These are phyloP conservation scores for Linyphia triangularis DNA, from an alignment of 2,888 invertebrate species.

Conservation along the genomic window DNA sequence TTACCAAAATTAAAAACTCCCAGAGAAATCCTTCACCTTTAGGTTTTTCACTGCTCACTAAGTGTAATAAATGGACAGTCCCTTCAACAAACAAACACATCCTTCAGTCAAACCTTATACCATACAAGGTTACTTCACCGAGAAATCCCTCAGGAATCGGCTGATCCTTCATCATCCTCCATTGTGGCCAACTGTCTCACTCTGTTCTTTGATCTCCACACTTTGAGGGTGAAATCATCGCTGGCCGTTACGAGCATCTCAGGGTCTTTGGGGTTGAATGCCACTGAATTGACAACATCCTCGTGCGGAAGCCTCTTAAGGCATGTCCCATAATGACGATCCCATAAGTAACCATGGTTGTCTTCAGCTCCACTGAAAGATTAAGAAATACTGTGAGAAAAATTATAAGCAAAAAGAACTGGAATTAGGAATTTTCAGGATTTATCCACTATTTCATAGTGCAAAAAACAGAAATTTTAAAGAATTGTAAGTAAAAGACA, in stretches of 20 bases:
- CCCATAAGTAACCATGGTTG: constrained; percentile 90
- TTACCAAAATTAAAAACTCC: too few relatives aligned
- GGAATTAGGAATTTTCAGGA: neutral
- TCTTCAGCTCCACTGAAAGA: constrained; percentile 89
- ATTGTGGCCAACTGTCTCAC: constrained; percentile 48
- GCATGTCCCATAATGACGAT: constrained; percentile 89
- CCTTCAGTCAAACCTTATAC: neutral
- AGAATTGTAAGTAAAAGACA: too few relatives aligned
- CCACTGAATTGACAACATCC: constrained; percentile 91
- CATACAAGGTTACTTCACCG: neutral
- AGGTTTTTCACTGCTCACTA: too few relatives aligned
- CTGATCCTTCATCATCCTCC: constrained; percentile 33
- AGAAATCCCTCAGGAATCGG: neutral
- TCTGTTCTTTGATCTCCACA: constrained; percentile 80
- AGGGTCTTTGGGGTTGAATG: constrained; percentile 89
- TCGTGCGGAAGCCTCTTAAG: constrained; percentile 87
- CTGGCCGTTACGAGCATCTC: constrained; percentile 91
- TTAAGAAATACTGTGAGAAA: neutral
- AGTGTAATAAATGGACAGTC: too few relatives aligned
- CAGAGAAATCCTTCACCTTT: too few relatives aligned
- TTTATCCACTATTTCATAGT: neutral
- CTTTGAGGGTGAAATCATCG: constrained; percentile 88
- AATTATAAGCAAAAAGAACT: neutral
- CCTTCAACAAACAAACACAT: too few relatives aligned
- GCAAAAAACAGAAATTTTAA: too few relatives aligned